Percentiles rank a stretch among this genome's conserved stretches.
Evolutionary conservation across 2,888 invertebrate genomes (phyloP).

Genomic region (Apodemia duryi): DNA sequence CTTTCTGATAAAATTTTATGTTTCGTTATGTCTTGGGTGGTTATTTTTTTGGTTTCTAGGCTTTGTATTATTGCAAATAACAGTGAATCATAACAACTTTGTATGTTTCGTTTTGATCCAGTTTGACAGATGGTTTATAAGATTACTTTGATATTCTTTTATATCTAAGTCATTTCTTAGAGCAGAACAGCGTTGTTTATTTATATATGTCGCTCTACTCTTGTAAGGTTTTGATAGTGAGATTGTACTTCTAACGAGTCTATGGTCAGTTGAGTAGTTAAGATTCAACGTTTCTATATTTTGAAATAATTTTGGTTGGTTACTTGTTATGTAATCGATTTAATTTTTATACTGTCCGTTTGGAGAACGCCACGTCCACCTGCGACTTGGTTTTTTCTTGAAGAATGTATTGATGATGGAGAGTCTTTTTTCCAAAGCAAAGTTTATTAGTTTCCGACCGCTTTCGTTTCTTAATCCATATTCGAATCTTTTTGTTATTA

Average conservation of each 20-base stretch:
- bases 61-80: not conserved
- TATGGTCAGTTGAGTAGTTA: slow-evolving; percentile 17
- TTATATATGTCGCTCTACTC: not conserved
- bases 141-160: no score
- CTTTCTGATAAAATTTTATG: not conserved
- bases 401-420: slow-evolving; percentile 18
- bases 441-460: slow-evolving; percentile 24
- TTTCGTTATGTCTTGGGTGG: not conserved
- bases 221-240: not conserved
- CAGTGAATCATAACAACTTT: not conserved
- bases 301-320: slow-evolving; percentile 13
- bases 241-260: slow-evolving; percentile 5
- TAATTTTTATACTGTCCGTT: slow-evolving; percentile 20
- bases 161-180: no score
- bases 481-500: slow-evolving; percentile 10
- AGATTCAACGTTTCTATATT: slow-evolving; percentile 20
- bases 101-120: no score
- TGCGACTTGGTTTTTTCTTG: slow-evolving; percentile 17
- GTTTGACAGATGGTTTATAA: no score
- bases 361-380: slow-evolving; percentile 23
- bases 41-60: not conserved
- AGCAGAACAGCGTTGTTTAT: no score
- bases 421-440: slow-evolving; percentile 17
- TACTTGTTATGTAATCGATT: slow-evolving; percentile 15
- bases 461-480: slow-evolving; percentile 22